phyloP scores from a whole-genome alignment of 1,140 invertebrate species.

The Conopomorpha cramerella region DNA sequence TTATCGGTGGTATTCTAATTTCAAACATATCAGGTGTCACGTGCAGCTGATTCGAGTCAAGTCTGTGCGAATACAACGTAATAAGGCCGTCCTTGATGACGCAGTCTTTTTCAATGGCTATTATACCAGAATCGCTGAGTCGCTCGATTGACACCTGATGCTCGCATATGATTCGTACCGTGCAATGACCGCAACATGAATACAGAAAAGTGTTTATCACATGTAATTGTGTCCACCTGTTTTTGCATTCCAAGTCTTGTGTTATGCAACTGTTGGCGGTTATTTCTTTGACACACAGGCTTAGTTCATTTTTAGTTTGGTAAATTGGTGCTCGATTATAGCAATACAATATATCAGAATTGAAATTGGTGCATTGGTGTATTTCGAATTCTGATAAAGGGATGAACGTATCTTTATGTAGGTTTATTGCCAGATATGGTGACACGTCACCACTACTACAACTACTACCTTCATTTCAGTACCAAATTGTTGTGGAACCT shows the following conservation, averaged over 20 bases:
- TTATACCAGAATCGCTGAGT: neutral
- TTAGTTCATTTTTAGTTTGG: slow-evolving; percentile 1
- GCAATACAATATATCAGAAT: neutral
- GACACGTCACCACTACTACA: no score
- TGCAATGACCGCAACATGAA: slow-evolving; percentile 2
- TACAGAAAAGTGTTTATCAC: neutral
- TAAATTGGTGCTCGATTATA: neutral
- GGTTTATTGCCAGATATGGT: slow-evolving; percentile 3
- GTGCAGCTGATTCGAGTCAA: neutral
- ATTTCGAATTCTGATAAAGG: neutral
- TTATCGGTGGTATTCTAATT: slow-evolving; percentile 2
- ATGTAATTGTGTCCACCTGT: neutral
- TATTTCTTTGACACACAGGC: slow-evolving; percentile 2
- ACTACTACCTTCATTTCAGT: neutral
- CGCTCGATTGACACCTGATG: slow-evolving; percentile 1
- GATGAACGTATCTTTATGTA: slow-evolving; percentile 3
- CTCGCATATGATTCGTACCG: slow-evolving; percentile 1
- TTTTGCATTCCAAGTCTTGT: neutral
- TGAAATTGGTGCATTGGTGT: neutral
- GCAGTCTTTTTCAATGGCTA: neutral
- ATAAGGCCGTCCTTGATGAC: neutral
- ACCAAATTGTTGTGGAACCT: neutral
- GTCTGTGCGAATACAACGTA: slow-evolving; percentile 1
- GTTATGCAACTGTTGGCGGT: neutral
- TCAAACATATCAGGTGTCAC: neutral